phyloP scores from a whole-genome alignment of 2,113 vertebrate genomes.

The Stictonetta naevosa region DNA sequence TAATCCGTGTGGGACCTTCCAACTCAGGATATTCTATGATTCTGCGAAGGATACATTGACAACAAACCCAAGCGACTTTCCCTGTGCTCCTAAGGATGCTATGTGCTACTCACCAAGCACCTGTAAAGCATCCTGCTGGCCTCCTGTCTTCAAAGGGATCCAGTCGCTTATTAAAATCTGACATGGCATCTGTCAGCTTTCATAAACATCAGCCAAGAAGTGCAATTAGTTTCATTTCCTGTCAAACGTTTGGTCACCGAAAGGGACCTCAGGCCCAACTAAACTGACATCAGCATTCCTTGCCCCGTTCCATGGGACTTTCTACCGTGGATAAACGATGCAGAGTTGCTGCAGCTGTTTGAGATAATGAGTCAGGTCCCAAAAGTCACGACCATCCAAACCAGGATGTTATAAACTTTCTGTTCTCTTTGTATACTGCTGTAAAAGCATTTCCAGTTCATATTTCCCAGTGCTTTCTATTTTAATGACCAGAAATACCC shows the following conservation, averaged over 20 bases:
- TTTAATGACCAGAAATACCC: background rate
- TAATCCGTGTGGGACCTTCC: background rate
- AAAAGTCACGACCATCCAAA: background rate
- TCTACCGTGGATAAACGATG: background rate
- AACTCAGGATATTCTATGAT: background rate
- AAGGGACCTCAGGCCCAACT: background rate
- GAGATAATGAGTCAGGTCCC: background rate
- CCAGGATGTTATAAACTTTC: background rate
- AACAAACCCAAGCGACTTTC: background rate
- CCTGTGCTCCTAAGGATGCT: background rate
- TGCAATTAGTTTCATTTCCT: conserved; percentile 54
- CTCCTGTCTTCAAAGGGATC: conserved; percentile 9
- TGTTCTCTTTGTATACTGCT: background rate
- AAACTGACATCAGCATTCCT: background rate
- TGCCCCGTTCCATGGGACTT: background rate
- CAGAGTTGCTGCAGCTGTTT: background rate
- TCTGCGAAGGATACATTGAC: background rate
- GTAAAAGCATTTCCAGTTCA: background rate
- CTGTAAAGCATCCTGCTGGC: background rate
- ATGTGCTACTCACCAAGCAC: background rate
- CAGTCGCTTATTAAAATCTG: conserved; percentile 6
- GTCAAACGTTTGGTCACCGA: background rate
- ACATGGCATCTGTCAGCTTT: conserved; percentile 37
- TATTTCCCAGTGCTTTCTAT: background rate
- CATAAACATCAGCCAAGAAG: background rate